phyloP scores from a whole-genome alignment of 2,797 vertebrate genomes.

The Anabacerthia variegaticeps region DNA sequence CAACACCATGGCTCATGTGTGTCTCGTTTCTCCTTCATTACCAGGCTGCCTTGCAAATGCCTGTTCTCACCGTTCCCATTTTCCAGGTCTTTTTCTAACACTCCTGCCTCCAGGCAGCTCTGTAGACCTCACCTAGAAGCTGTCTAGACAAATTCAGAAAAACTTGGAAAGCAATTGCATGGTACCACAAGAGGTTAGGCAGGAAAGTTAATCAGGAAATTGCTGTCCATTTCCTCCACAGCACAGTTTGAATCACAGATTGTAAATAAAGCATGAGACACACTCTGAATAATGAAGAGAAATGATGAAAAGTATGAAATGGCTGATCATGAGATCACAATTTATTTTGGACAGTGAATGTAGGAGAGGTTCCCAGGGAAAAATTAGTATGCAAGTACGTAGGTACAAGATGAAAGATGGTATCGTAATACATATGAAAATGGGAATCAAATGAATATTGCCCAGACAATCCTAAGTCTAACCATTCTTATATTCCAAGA shows the following conservation, averaged over 20 bases:
- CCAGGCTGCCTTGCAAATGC: neutral
- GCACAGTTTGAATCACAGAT: neutral
- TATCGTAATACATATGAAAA: constrained; percentile 48
- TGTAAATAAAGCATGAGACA: constrained; percentile 38
- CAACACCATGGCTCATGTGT: neutral
- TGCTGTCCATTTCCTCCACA: constrained; percentile 28
- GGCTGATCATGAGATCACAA: constrained; percentile 26
- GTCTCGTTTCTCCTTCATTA: neutral
- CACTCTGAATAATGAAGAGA: constrained; percentile 39
- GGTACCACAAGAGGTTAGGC: neutral
- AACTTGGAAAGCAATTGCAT: constrained; percentile 8
- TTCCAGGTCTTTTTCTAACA: neutral
- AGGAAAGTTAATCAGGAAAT: constrained; percentile 53
- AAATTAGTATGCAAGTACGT: constrained; percentile 37
- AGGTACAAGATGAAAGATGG: constrained; percentile 43
- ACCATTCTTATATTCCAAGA: constrained; percentile 27
- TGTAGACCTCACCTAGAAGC: neutral
- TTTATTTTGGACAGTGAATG: constrained; percentile 31
- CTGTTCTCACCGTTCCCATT: neutral
- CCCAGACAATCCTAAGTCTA: constrained; percentile 27
- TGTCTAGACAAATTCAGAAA: constrained; percentile 35
- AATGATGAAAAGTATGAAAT: constrained; percentile 32
- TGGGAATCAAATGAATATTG: constrained; percentile 31
- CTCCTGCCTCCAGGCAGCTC: neutral
- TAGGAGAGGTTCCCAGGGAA: constrained; percentile 40